Percentiles rank a stretch among this genome's conserved stretches.
Evolutionary conservation across 2,888 invertebrate species (phyloP).

Genomic region (Odontomyia ornata): DNA sequence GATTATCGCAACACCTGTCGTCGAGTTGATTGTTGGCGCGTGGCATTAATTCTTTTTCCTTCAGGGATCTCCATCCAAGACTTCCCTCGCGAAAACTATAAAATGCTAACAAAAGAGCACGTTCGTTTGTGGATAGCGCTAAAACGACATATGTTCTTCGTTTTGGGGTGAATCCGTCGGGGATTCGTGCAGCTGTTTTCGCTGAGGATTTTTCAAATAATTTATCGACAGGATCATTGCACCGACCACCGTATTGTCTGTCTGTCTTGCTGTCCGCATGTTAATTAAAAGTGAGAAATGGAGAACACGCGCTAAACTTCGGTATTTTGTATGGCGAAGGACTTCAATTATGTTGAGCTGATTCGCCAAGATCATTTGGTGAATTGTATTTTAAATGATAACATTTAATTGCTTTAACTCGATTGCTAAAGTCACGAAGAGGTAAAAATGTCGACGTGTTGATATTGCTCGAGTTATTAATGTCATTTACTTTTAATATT

Average conservation of each 20-base stretch:
- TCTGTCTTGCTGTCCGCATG: neutral
- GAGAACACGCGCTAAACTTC: neutral
- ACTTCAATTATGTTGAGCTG: neutral
- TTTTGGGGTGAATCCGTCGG: constrained; percentile 1
- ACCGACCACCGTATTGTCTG: neutral
- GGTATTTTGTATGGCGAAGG: neutral
- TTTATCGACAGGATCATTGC: constrained; percentile 33
- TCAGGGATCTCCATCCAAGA: too few relatives aligned
- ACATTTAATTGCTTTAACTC: neutral
- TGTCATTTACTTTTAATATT: too few relatives aligned
- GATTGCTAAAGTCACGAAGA: too few relatives aligned
- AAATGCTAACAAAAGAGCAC: neutral
- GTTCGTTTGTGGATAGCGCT: neutral
- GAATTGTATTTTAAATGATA: neutral
- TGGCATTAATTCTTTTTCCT: constrained; percentile 22
- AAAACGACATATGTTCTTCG: neutral
- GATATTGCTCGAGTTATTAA: too few relatives aligned
- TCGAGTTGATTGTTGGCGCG: constrained; percentile 29
- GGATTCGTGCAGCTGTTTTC: constrained; percentile 22
- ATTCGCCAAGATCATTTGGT: neutral
- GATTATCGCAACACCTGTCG: constrained; percentile 29
- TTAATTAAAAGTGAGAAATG: neutral
- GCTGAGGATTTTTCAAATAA: constrained; percentile 26
- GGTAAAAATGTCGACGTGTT: too few relatives aligned
- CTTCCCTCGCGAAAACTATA: neutral